phyloP scores from a whole-genome alignment of 2,113 vertebrate genomes.

The Prochilodus magdalenae region DNA sequence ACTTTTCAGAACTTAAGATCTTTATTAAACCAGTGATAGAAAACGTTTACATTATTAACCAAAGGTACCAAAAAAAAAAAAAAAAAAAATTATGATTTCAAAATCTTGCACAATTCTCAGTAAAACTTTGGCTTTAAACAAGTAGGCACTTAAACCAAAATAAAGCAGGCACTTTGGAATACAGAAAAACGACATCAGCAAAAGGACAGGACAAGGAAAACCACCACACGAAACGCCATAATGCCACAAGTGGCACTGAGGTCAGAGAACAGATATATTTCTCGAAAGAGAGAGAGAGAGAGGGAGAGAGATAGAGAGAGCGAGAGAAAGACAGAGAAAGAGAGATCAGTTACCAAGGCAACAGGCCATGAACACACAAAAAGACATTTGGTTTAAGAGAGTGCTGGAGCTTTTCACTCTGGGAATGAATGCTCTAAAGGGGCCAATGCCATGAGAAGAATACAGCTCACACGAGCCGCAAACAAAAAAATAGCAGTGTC shows the following conservation, averaged over 20 bases:
- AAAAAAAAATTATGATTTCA: slow-evolving; percentile 28
- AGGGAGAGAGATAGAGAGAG: no score
- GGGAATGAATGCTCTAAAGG: neutral
- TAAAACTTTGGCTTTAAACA: slow-evolving; percentile 51
- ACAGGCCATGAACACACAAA: slow-evolving; percentile 18
- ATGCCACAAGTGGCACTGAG: slow-evolving; percentile 26
- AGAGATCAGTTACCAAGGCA: slow-evolving; percentile 6
- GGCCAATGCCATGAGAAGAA: slow-evolving; percentile 10
- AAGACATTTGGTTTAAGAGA: neutral
- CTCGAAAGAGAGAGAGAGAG: neutral
- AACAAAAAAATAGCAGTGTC: neutral
- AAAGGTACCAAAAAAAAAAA: slow-evolving; percentile 38
- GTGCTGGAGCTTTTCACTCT: slow-evolving; percentile 16
- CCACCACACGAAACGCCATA: slow-evolving; percentile 16
- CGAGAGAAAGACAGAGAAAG: neutral
- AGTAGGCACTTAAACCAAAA: slow-evolving; percentile 67
- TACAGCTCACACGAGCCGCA: neutral
- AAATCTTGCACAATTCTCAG: slow-evolving; percentile 32
- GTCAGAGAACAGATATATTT: slow-evolving; percentile 10
- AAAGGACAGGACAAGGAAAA: slow-evolving; percentile 8
- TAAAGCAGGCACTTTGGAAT: slow-evolving; percentile 49
- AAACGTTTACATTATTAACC: slow-evolving; percentile 44
- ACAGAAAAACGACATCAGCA: neutral
- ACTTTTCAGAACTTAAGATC: slow-evolving; percentile 9
- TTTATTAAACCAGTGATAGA: slow-evolving; percentile 53